Evolutionary conservation across 1,140 invertebrate species (phyloP), one percentile per base, ranked within the genome.

Genomic region (Drosophila persimilis): DNA sequence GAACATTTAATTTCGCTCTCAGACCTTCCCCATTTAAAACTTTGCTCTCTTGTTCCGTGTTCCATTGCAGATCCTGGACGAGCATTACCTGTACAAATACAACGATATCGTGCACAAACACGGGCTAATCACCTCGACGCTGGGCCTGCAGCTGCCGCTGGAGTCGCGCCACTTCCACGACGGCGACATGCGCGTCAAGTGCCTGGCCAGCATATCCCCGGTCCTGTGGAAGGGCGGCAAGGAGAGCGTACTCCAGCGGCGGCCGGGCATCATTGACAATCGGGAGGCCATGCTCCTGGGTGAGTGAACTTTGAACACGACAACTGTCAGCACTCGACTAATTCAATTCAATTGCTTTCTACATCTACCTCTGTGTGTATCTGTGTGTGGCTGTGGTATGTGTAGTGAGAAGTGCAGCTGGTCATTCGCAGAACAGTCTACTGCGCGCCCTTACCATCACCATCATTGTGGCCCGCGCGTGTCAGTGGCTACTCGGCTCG

Each of bases 151-250:
- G 35, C 92, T 94, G 79, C 90, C 85, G 17, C 91, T 94, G 41
- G 90, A 91, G 74, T 77, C 91, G 44, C 80, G 91, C 2, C 93
- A 94, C 80, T 93, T 94, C 77, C 79, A 91, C 31, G 92, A 92
- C 6, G 93, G 93, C 50, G 92, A 91, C 9, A 93, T 94, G 93
- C 92, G 92, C 63, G 93, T 94, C 29, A 92, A 93, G 75, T 94
- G 94, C 80, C 90, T 94, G 41, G 93, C 94, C 6, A 93, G 92
- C 55, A 90, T 94, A 70, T 93, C 93, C 3, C 93, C 93, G 3
- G 91, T 93, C 2, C 81, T 94, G 15, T 94, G 93, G 93, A 92
- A 92, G 66, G 92, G 92, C n/a, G 93, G 93, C 76, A 91, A 92
- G 61, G 93, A 94, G 69, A 93, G 92, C 63, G 91, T 93, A 1